These are phyloP conservation scores for Apodemus agrarius DNA, from an alignment of 2,797 vertebrate genomes.

Conservation along the genomic window DNA sequence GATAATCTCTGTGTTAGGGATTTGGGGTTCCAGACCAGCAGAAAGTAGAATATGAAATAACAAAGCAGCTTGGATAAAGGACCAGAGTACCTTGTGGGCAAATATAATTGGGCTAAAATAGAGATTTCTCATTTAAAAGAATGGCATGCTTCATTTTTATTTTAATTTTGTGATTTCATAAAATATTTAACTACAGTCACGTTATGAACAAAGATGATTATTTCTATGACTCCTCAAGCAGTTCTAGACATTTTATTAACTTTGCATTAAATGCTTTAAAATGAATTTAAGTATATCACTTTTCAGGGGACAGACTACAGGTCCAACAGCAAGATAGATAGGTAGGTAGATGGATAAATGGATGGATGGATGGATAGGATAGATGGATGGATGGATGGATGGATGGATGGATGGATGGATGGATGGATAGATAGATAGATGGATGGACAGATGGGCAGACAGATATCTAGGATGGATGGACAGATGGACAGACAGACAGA, in stretches of 20 bases:
- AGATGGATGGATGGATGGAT: not conserved
- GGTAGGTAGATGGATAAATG: not conserved
- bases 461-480: no score
- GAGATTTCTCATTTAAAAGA: not conserved
- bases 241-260: conserved; percentile 5
- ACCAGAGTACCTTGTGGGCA: not conserved
- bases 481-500: no score
- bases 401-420: no score
- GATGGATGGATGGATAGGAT: not conserved
- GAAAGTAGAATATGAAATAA: not conserved
- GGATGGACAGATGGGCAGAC: no score
- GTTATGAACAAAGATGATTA: not conserved
- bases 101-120: not conserved
- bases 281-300: not conserved
- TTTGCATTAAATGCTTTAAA: not conserved
- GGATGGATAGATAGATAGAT: not conserved
- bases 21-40: not conserved
- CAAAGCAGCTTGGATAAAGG: no score
- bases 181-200: not conserved
- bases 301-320: not conserved
- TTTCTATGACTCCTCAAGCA: not conserved
- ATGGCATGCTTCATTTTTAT: not conserved
- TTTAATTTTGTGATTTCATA: not conserved
- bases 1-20: not conserved
- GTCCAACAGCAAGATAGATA: not conserved